A percentile compares a stretch with the other conserved stretches of the same genome.
These are phyloP conservation scores for Macropus fuliginosus DNA, from an alignment of 2,797 vertebrate species.

Conservation along the genomic window DNA sequence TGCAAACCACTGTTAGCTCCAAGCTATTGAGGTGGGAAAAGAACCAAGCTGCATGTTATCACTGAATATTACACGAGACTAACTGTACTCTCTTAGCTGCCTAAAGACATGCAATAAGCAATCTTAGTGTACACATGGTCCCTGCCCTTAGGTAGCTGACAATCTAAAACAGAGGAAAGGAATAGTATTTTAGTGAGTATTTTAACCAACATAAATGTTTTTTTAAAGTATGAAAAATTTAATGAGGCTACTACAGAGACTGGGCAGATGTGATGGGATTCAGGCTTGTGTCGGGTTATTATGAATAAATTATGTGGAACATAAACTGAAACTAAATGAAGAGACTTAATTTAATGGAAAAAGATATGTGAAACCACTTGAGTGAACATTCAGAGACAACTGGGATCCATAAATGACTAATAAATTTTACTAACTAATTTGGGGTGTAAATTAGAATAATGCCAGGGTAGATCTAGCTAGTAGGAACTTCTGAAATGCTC, in stretches of 20 bases:
- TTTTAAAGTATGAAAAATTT: slow-evolving; percentile 37
- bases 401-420: not conserved
- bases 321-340: not conserved
- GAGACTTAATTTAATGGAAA: not conserved
- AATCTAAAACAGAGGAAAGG: not conserved
- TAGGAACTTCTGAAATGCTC: not conserved
- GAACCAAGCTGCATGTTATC: slow-evolving; percentile 34
- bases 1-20: slow-evolving; percentile 97
- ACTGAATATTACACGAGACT: slow-evolving; percentile 43
- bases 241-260: not conserved
- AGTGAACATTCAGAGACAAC: not conserved
- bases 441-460: not conserved
- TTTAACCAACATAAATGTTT: slow-evolving; percentile 48
- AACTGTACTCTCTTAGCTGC: slow-evolving; percentile 22
- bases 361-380: not conserved
- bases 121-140: not conserved
- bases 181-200: not conserved
- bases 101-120: not conserved
- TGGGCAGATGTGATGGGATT: not conserved
- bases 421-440: not conserved
- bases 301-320: slow-evolving; percentile 37
- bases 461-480: not conserved
- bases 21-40: slow-evolving; percentile 84
- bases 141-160: not conserved
- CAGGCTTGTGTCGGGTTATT: slow-evolving; percentile 42